Conservation (phyloP, 2,888 invertebrate genomes). For the Gordius sp. region DNA sequence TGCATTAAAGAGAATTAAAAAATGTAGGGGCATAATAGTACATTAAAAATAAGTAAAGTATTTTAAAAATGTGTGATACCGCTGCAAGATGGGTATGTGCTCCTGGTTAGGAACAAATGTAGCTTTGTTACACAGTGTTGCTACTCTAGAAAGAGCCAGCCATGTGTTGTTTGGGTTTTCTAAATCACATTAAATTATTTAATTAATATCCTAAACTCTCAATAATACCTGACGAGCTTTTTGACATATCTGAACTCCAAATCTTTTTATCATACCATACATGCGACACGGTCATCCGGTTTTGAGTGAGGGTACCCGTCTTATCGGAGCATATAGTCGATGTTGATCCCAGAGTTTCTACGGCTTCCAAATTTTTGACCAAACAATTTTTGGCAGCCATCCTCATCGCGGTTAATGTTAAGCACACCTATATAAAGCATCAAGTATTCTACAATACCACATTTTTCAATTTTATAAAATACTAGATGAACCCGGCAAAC, state of each 20-base stretch:
- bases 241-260: too few relatives aligned
- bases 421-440: constrained; percentile 38
- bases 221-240: background rate
- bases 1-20: too few relatives aligned
- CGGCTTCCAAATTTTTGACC: constrained; percentile 95
- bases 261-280: constrained; percentile 28
- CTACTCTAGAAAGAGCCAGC: constrained; percentile 66
- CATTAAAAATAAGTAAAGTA: too few relatives aligned
- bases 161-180: constrained; percentile 39
- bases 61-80: too few relatives aligned
- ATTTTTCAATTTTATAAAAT: too few relatives aligned
- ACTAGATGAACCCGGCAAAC: too few relatives aligned
- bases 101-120: constrained; percentile 76
- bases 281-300: constrained; percentile 34
- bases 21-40: too few relatives aligned
- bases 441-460: too few relatives aligned
- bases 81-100: background rate
- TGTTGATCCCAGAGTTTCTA: constrained; percentile 90
- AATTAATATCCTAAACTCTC: background rate
- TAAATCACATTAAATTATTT: background rate
- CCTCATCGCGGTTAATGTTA: constrained; percentile 81
- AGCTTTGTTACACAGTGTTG: constrained; percentile 84
- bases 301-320: constrained; percentile 60
- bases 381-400: constrained; percentile 89
- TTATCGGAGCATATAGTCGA: constrained; percentile 99